Evolutionary conservation across 1,140 invertebrate species (phyloP).

Genomic region (silkworm (Bombyx mori)): ASM3026992v2 NC_085127.1:1964501-1965000

Average conservation of each 20-base stretch:
- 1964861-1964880: background rate
- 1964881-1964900: too few species aligned
- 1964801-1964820: too few species aligned
- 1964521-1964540: conserved; percentile 53
- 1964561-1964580: conserved; percentile 71
- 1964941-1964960: conserved; percentile 6
- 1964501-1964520: conserved; percentile 27
- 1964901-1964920: background rate
- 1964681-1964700: conserved; percentile 31
- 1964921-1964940: background rate
- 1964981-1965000: conserved; percentile 25
- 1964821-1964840: background rate
- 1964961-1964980: conserved; percentile 3
- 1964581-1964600: conserved; percentile 59
- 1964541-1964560: conserved; percentile 68
- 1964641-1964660: conserved; percentile 58
- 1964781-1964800: background rate
- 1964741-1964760: conserved; percentile 33
- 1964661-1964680: conserved; percentile 24
- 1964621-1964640: conserved; percentile 61
- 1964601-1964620: conserved; percentile 60
- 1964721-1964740: conserved; percentile 48
- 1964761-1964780: conserved; percentile 16
- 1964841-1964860: background rate
- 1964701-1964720: conserved; percentile 44